phyloP scores from a whole-genome alignment of 1,140 invertebrate genomes.

The Papilio machaon region DNA sequence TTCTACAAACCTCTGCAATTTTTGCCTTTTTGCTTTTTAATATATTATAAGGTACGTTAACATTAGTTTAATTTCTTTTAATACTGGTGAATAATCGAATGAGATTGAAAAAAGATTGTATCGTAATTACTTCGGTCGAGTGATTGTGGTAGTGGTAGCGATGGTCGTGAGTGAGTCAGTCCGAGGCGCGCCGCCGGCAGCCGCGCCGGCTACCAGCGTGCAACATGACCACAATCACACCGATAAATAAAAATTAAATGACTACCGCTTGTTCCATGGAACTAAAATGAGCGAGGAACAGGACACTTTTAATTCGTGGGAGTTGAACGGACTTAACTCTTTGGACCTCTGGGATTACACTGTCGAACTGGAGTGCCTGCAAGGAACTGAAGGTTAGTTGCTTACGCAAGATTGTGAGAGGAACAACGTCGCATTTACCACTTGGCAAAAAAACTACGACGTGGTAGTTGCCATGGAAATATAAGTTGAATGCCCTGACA shows the following conservation, averaged over 20 bases:
- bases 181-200: constrained; percentile 61
- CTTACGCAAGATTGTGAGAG: constrained; percentile 67
- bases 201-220: constrained; percentile 54
- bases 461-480: constrained; percentile 44
- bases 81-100: constrained; percentile 66
- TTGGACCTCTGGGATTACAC: constrained; percentile 92
- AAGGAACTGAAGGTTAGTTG: constrained; percentile 86
- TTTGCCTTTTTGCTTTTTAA: constrained; percentile 57
- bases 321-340: constrained; percentile 84
- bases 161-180: constrained; percentile 55
- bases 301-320: constrained; percentile 79
- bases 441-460: constrained; percentile 56
- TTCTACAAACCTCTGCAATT: constrained; percentile 50
- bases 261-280: constrained; percentile 48
- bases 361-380: constrained; percentile 89
- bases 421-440: constrained; percentile 54
- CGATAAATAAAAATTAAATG: constrained; percentile 49
- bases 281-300: constrained; percentile 73
- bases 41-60: constrained; percentile 55
- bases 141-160: constrained; percentile 44
- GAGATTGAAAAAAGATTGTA: constrained; percentile 69
- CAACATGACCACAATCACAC: constrained; percentile 59
- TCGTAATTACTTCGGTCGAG: constrained; percentile 60
- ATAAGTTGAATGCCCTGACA: constrained; percentile 5
- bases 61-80: constrained; percentile 68